These are phyloP conservation scores for Drosophila ananassae DNA, from an alignment of 1,140 invertebrate species.

Conservation along the genomic window DNA sequence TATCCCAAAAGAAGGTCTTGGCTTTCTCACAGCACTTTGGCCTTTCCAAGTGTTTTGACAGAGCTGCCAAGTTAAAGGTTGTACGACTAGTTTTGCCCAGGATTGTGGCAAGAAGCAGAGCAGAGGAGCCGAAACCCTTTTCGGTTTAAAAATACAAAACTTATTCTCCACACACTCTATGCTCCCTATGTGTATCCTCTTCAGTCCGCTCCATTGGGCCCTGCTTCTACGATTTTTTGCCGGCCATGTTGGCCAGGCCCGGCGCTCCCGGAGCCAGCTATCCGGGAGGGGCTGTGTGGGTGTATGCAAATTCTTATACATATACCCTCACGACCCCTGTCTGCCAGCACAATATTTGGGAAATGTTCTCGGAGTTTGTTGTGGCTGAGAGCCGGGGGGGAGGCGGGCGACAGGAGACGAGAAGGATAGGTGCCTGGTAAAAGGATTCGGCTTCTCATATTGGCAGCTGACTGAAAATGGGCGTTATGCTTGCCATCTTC, in stretches of 20 bases:
- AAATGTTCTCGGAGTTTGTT: conserved; percentile 46
- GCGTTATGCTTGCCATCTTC: conserved; percentile 70
- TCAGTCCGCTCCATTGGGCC: conserved; percentile 7
- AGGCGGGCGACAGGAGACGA: not conserved
- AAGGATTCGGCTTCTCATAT: conserved; percentile 70
- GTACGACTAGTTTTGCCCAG: conserved; percentile 49
- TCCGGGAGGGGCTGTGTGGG: conserved; percentile 2
- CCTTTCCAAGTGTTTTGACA: conserved; percentile 63
- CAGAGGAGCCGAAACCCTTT: conserved; percentile 27
- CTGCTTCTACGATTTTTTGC: conserved; percentile 64
- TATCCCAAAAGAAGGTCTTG: conserved; percentile 20
- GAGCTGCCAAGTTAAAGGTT: conserved; percentile 70
- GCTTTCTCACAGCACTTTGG: conserved; percentile 4
- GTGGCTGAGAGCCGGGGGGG: conserved; percentile 22
- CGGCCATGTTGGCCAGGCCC: conserved; percentile 49
- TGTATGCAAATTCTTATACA: conserved; percentile 74
- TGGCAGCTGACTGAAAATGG: conserved; percentile 81
- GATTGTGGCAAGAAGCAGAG: conserved; percentile 24
- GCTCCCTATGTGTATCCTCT: conserved; percentile 12
- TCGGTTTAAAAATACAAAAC: conserved; percentile 54
- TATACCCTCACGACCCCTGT: conserved; percentile 65
- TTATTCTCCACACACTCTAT: not conserved
- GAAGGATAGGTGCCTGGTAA: conserved; percentile 32
- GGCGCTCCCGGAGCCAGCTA: not conserved
- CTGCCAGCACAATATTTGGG: conserved; percentile 65